Conservation (phyloP, 2,113 vertebrate species). For the Athene noctua region DNA sequence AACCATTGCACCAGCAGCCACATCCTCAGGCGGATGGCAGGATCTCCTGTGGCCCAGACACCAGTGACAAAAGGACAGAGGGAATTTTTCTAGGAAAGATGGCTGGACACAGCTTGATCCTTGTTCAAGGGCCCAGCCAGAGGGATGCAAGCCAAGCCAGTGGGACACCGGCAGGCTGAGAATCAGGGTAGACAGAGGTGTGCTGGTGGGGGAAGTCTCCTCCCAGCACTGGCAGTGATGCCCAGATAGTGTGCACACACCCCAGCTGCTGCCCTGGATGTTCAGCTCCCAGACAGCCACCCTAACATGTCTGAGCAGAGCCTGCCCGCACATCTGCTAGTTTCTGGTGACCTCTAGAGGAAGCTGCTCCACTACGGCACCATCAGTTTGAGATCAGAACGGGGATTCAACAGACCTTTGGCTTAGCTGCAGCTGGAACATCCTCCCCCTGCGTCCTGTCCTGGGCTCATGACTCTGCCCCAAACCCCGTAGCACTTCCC, state of each 20-base stretch:
- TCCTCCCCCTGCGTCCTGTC: neutral
- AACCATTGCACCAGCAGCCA: neutral
- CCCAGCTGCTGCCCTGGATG: neutral
- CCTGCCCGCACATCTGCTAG: neutral
- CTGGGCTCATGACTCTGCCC: neutral
- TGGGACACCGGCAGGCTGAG: neutral
- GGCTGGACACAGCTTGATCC: neutral
- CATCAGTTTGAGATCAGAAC: rapidly evolving
- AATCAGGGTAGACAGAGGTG: neutral
- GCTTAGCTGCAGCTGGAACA: neutral
- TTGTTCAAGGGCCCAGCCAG: neutral
- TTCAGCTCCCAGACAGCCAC: neutral
- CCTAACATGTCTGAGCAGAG: neutral
- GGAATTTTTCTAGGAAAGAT: neutral
- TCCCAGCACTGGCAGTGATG: neutral
- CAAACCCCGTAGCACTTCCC: rapidly evolving
- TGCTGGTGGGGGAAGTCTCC: neutral
- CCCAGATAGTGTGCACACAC: rapidly evolving
- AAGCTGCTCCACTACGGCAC: neutral
- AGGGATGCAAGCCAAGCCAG: neutral
- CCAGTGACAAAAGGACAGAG: neutral
- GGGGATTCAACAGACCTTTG: neutral
- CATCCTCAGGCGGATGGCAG: neutral
- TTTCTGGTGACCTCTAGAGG: constrained; percentile 66
- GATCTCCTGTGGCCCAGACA: neutral